Evolutionary conservation across 2,113 vertebrate species (phyloP), one percentile per base, ranked within the genome.

Genomic region (Psettodes erumei): DNA sequence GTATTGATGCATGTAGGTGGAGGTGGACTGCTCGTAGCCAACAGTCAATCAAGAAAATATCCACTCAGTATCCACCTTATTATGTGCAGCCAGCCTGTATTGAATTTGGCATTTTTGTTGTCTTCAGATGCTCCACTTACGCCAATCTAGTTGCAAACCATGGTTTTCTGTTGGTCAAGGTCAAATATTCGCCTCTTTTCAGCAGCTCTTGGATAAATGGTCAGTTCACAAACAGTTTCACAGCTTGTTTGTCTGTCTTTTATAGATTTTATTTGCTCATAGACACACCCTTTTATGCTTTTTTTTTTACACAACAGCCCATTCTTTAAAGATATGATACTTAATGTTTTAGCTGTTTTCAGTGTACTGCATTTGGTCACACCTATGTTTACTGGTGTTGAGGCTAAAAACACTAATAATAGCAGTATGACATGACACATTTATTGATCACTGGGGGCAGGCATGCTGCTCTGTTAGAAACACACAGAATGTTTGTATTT

Each of bases 1-100:
- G 64, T 75, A 64, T 71, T 64, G 65, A 79, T 54, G 60, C 6
- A 37, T 67, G 68, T 43, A 78, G 75, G 64, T 84, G 71, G 75
- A 81, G 60, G 75, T 18, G 60, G 56, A 79, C 30, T 50, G 60
- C 64, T 78, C 75, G 60, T 69, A 59, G 65, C 32, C 50, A 50
- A 45, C 61, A 37, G 62, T 74, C 67, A 75, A 53, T 79, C 42
- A 37, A 72, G 35, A 74, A 69, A 79, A 76, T 54, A 51, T 67
- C n/a, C 3, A 32, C 23, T 81, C 58, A 10, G 60, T 85, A 73
- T 65, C 25, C 38, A 30, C 53, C 21, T 69, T 27, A 45, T 79
- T 33, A 70, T 62, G 28, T 74, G 40, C 28, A 32, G 23, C 21
- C 21, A 32, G 47, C 23, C n/a, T n/a, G n/a, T n/a, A n/a, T n/a